Percentiles rank a stretch among this genome's conserved stretches.
Evolutionary conservation across 2,888 invertebrate genomes (phyloP).

Genomic region (Pemphredon lugubris): DNA sequence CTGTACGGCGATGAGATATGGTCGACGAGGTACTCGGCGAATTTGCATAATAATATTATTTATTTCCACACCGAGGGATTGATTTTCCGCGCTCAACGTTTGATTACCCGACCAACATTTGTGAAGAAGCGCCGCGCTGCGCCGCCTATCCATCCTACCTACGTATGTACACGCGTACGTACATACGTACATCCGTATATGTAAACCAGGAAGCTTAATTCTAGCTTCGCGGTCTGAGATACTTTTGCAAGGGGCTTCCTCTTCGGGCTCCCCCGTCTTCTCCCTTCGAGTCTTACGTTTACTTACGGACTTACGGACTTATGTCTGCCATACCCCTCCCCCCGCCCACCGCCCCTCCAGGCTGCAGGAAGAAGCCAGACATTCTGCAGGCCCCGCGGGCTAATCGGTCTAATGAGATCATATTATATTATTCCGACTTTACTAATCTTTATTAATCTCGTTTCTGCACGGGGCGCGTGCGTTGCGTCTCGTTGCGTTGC

Average conservation of each 20-base stretch:
- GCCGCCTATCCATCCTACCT: not conserved
- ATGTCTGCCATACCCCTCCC: conserved; percentile 57
- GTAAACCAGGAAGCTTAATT: conserved; percentile 54
- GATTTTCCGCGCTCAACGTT: too few relatives aligned
- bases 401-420: conserved; percentile 80
- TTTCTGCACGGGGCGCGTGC: conserved; percentile 67
- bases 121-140: not conserved
- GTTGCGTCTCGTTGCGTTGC: not conserved
- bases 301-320: conserved; percentile 75
- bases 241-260: conserved; percentile 72
- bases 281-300: conserved; percentile 74
- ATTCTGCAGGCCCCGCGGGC: conserved; percentile 75
- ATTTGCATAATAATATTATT: too few relatives aligned
- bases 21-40: too few relatives aligned
- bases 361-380: conserved; percentile 77
- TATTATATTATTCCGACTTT: conserved; percentile 79
- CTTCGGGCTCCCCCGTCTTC: conserved; percentile 60
- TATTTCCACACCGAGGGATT: too few relatives aligned
- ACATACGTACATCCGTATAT: too few relatives aligned
- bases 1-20: too few relatives aligned
- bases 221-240: conserved; percentile 74
- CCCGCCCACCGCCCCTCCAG: too few relatives aligned
- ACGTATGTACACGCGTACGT: too few relatives aligned
- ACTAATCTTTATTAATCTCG: conserved; percentile 80
- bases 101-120: too few relatives aligned